Evolutionary conservation across 2,888 invertebrate species (phyloP), one percentile per base, ranked within the genome.

Genomic region (Dioctria linearis): DNA sequence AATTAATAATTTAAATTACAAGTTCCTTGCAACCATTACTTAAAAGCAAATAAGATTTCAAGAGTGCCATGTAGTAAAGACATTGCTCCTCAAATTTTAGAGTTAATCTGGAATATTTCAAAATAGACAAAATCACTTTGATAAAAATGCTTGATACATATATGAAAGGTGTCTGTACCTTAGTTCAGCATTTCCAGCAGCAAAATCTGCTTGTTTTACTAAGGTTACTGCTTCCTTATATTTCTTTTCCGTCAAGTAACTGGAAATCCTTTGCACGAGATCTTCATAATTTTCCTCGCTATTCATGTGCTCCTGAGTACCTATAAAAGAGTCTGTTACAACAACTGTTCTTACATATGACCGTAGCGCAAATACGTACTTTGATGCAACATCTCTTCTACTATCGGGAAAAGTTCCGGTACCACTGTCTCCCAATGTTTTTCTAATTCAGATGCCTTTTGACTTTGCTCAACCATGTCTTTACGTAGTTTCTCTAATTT

Each of bases 391-490:
- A 85, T 85, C 51, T 86, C 83, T 78, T 88, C 86, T 2, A 89
- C 85, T 69, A 86, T 85, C 0, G 86, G 86, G 42, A 86, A 81
- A 3, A 89, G 82, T 42, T 87, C 86, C 0, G 86, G 86, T 37
- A 85, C 85, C 69, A 87, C 80, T n/a, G 82, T 80, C 80, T 83
- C 85, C 86, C 86, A 88, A 75, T 86, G 88, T 57, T 91, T 89
- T 59, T 93, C 91, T 1, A 90, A 86, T 51, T 87, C 86, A 39
- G 90, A 87, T 0, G 92, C 87, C 40, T 91, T 90, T 67, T 89
- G 88, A 43, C 92, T 90, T 90, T 92, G 86, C 86, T 89, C 78
- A 87, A 89, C 92, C 91, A 94, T 84, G 88, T 91, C 83, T 86
- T 91, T 84, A 86, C 87, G 80, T 87, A 90, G 79, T 86, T 90